Evolutionary conservation across 2,797 vertebrate species (phyloP), one percentile per base, ranked within the genome.

Genomic region (Sebastes paucispinis): DNA sequence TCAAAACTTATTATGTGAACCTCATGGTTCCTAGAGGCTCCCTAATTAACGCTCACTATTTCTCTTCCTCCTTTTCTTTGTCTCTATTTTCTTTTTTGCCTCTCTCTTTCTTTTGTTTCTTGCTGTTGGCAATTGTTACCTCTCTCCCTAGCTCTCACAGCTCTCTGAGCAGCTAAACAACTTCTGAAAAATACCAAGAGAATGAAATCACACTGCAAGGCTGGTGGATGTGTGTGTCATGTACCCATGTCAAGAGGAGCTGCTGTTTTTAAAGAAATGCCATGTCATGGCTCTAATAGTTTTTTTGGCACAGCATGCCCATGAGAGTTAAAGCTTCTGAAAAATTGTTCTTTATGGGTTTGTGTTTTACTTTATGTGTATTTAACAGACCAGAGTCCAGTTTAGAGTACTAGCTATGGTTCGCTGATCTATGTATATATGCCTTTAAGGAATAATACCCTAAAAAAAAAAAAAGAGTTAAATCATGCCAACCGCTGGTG

Each of bases 21-120:
- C 77, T 81, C 52, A 55, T 65, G 55, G 50, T 82, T 79, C 63
- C 68, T 71, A 22, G 54, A 68, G 20, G 63, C 75, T 75, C 59
- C 77, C 77, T 87, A 87, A 88, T 90, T 85, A 88, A 75, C 71
- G 64, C 68, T 58, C 31, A 24, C 34, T 34, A 22, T 73, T 85
- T 77, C 50, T 70, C 25, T 69, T 83, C 22, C 65, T 77, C 29
- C 59, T 3, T 9, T 11, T 65, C 72, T 65, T 67, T 73, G 36
- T 47, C 58, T 79, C 12, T n/a, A 13, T 78, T 75, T 60, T 69
- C 29, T 62, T 76, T 73, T 58, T 73, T 14, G 4, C n/a, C 32
- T 59, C 24, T 11, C 20, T 55, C 18, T 22, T 47, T 27, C 57
- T 58, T 24, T 82, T 80, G 25, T 83, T 75, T 83, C 32, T 78